Percentiles rank a stretch among this genome's conserved stretches.
These are phyloP conservation scores for Cyphomyrus plagiostoma DNA, from an alignment of 2,113 vertebrate genomes.

Conservation along the genomic window DNA sequence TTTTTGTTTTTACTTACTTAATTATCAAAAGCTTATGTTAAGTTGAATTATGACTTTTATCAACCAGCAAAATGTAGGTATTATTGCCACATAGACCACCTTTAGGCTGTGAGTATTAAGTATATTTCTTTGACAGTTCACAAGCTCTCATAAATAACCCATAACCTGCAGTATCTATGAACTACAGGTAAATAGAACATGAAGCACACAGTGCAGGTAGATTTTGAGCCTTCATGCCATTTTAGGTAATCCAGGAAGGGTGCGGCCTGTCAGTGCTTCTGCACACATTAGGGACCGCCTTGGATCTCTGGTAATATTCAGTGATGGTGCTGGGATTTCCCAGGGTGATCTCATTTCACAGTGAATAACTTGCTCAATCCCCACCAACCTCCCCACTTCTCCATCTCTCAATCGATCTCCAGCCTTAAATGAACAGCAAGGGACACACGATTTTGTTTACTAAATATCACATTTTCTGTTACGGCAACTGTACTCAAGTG, in stretches of 20 bases:
- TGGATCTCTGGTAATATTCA: neutral
- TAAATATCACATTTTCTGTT: neutral
- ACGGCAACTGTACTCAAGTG: neutral
- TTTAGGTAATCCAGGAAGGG: neutral
- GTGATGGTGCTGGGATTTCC: neutral
- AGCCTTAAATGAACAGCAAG: neutral
- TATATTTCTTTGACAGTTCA: neutral
- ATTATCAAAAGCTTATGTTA: neutral
- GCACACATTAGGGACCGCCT: neutral
- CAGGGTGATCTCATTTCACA: slow-evolving; percentile 9
- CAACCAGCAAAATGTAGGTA: neutral
- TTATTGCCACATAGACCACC: neutral
- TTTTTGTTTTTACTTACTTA: neutral
- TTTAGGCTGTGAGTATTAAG: neutral
- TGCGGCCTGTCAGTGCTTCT: neutral
- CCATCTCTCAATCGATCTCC: neutral
- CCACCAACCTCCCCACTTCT: neutral
- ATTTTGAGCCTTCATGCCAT: neutral
- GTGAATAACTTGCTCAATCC: neutral
- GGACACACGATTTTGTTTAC: neutral
- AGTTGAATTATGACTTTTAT: neutral
- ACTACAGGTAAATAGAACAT: neutral
- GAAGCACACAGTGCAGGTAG: neutral
- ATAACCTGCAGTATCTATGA: neutral
- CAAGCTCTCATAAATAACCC: neutral